Conservation (phyloP, 2,797 vertebrate species). For the Enteromius argenteus region DNA sequence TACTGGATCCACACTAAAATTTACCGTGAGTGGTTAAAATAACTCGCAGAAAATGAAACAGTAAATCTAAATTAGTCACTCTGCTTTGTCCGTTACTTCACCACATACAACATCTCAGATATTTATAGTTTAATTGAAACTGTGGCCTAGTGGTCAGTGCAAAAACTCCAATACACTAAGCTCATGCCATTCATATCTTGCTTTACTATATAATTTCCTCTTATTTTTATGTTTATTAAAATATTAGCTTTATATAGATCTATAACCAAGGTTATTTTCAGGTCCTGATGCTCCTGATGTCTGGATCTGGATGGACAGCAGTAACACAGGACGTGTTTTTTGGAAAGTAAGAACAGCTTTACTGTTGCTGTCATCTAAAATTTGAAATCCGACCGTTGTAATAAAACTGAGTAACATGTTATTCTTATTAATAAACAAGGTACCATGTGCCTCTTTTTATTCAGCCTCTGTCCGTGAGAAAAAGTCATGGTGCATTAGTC, state of each 20-base stretch:
- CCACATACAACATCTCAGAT: not conserved
- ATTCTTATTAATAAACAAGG: not conserved
- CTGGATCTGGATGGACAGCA: slow-evolving; percentile 74
- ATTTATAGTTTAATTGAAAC: not conserved
- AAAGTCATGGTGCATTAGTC: slow-evolving; percentile 73
- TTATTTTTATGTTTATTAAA: not conserved
- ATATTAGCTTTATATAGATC: not conserved
- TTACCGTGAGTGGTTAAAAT: slow-evolving; percentile 66
- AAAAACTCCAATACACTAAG: not conserved
- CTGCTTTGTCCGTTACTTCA: not conserved
- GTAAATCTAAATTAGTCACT: not conserved
- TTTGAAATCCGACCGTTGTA: not conserved
- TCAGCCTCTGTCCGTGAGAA: slow-evolving; percentile 70
- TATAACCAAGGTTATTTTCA: slow-evolving; percentile 54
- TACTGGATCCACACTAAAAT: slow-evolving; percentile 69
- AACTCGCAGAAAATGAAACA: not conserved
- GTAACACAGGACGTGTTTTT: slow-evolving; percentile 67
- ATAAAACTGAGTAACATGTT: not conserved
- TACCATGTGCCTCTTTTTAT: not conserved
- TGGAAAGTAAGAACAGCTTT: slow-evolving; percentile 75
- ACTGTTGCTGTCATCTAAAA: not conserved
- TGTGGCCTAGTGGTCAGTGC: not conserved
- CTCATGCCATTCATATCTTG: not conserved
- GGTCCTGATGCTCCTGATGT: slow-evolving; percentile 76
- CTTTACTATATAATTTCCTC: not conserved